Conservation (phyloP, 2,888 invertebrate genomes). For the Parnassius glacialis region DNA sequence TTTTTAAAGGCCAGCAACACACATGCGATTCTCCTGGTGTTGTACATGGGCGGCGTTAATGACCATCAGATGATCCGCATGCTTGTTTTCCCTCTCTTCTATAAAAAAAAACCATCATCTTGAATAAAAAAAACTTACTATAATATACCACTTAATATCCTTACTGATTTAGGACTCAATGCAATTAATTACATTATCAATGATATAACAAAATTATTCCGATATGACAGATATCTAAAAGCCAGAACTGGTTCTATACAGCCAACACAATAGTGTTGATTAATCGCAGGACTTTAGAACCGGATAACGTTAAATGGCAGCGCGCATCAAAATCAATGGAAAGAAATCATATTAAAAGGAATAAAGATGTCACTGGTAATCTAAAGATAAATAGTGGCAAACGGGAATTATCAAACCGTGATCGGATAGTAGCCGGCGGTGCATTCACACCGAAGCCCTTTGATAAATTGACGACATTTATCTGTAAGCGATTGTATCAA, state of each 20-base stretch:
- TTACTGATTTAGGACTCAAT: background rate
- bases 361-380: conserved; percentile 70
- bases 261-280: conserved; percentile 13
- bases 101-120: too few relatives aligned
- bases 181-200: background rate
- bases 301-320: conserved; percentile 43
- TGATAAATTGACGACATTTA: conserved; percentile 77
- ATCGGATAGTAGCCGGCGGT: conserved; percentile 47
- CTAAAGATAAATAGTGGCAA: conserved; percentile 68
- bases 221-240: conserved; percentile 6
- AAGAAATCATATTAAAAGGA: conserved; percentile 52
- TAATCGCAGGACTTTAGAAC: conserved; percentile 49
- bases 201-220: background rate
- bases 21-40: too few relatives aligned
- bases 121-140: too few relatives aligned
- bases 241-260: conserved; percentile 4
- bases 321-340: conserved; percentile 38
- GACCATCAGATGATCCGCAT: too few relatives aligned
- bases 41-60: too few relatives aligned
- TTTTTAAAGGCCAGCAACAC: too few relatives aligned
- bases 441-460: conserved; percentile 48
- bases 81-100: too few relatives aligned
- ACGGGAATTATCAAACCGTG: conserved; percentile 58
- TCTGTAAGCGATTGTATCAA: conserved; percentile 74
- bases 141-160: too few relatives aligned